These are phyloP conservation scores for Amorpha juglandis DNA, from an alignment of 2,888 invertebrate species.

Conservation along the genomic window DNA sequence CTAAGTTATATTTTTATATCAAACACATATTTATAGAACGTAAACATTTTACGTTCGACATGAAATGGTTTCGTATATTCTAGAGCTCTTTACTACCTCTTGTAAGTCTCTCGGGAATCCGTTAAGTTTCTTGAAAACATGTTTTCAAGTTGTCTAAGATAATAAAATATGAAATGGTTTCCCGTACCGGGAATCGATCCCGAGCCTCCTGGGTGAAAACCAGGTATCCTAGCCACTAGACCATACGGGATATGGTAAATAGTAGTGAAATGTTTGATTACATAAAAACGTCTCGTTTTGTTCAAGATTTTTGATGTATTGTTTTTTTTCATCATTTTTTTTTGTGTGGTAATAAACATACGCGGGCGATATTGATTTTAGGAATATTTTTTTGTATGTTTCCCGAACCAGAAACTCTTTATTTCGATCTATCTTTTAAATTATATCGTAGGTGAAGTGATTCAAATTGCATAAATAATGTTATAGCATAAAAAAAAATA, in stretches of 20 bases:
- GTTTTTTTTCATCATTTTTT: too few relatives aligned
- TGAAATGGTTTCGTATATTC: not conserved
- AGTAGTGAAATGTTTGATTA: not conserved
- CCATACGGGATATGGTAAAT: slow-evolving; percentile 78
- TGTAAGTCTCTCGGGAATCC: not conserved
- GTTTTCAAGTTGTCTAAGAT: not conserved
- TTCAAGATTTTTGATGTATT: too few relatives aligned
- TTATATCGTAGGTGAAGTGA: too few relatives aligned
- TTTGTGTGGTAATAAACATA: too few relatives aligned
- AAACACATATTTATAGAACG: not conserved
- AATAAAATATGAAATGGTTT: slow-evolving; percentile 47
- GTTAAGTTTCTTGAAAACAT: not conserved
- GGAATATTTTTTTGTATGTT: too few relatives aligned
- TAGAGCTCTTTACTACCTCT: not conserved
- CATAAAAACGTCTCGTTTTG: too few relatives aligned
- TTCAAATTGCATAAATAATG: too few relatives aligned
- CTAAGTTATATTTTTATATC: too few relatives aligned
- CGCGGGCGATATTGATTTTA: too few relatives aligned
- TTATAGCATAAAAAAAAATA: too few relatives aligned
- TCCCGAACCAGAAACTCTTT: too few relatives aligned
- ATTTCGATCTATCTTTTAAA: too few relatives aligned
- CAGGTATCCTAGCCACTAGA: slow-evolving; percentile 90
- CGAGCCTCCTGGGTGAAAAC: slow-evolving; percentile 90
- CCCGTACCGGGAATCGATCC: slow-evolving; percentile 90
- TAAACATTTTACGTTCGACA: not conserved